phyloP scores from a whole-genome alignment of 2,888 invertebrate species.

The Caenorhabditis imperialis region DNA sequence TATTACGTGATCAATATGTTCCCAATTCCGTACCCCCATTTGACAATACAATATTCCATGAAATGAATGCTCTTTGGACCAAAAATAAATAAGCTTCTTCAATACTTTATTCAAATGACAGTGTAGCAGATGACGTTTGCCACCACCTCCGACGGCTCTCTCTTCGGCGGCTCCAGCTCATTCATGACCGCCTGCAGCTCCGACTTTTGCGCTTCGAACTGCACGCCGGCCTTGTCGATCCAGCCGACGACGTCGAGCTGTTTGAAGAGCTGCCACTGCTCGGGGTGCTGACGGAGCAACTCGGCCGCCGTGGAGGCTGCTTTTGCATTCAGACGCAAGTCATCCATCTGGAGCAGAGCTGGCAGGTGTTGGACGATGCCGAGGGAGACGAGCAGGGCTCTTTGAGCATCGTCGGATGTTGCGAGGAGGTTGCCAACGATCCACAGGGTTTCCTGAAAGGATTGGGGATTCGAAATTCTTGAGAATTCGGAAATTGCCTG shows the following conservation, averaged over 20 bases:
- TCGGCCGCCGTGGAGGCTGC: conserved; percentile 28
- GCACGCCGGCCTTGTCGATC: conserved; percentile 6
- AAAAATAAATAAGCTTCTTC: too few species aligned
- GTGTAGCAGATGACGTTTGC: conserved; percentile 22
- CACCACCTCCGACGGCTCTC: not conserved
- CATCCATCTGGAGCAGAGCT: conserved; percentile 15
- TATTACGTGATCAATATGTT: too few species aligned
- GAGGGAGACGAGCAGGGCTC: conserved; percentile 10
- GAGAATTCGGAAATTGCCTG: too few species aligned
- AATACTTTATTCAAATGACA: too few species aligned
- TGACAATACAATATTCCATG: too few species aligned
- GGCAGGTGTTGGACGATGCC: conserved; percentile 42
- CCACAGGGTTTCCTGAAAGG: conserved; percentile 44
- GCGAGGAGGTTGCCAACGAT: conserved; percentile 53
- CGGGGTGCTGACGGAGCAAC: conserved; percentile 42
- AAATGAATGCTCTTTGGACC: too few species aligned
- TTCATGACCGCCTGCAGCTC: conserved; percentile 22
- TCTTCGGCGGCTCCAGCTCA: conserved; percentile 23
- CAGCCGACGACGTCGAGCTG: conserved; percentile 7
- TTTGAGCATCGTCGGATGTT: conserved; percentile 32
- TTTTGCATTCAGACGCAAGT: conserved; percentile 48
- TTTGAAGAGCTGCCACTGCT: conserved; percentile 16
- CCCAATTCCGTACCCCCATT: too few species aligned
- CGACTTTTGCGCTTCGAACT: conserved; percentile 16
- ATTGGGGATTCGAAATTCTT: too few species aligned